These are phyloP conservation scores for Amblyopsis rosae DNA, from an alignment of 2,113 vertebrate genomes.

Conservation along the genomic window DNA sequence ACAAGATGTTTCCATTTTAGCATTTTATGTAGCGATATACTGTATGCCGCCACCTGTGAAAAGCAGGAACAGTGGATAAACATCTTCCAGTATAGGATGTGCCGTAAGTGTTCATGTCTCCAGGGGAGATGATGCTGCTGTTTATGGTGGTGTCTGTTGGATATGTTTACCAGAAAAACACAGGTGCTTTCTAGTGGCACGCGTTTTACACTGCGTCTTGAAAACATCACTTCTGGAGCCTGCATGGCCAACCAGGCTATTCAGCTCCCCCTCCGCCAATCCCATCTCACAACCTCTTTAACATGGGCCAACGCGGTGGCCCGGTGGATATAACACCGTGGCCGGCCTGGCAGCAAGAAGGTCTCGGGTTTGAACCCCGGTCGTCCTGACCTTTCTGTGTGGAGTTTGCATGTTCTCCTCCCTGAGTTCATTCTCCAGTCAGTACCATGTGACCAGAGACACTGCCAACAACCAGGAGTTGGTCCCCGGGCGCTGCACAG, in stretches of 20 bases:
- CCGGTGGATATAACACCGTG: no score
- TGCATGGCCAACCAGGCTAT: slow-evolving; percentile 23
- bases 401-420: no score
- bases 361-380: no score
- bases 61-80: slow-evolving; percentile 12
- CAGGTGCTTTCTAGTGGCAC: slow-evolving; percentile 41
- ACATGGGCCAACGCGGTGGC: not conserved
- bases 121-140: slow-evolving; percentile 44
- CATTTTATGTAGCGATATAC: not conserved
- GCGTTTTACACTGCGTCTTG: slow-evolving; percentile 45
- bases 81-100: slow-evolving; percentile 37
- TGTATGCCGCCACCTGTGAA: not conserved
- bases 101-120: slow-evolving; percentile 51
- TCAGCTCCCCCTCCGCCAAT: not conserved
- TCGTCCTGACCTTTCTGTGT: no score
- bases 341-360: no score
- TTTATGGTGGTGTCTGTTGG: slow-evolving; percentile 39
- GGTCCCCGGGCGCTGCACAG: no score
- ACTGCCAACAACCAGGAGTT: no score
- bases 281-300: not conserved
- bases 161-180: slow-evolving; percentile 54
- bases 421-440: no score
- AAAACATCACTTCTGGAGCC: slow-evolving; percentile 36
- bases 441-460: no score
- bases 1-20: not conserved